Evolutionary conservation across 2,888 invertebrate genomes (phyloP), one percentile per base, ranked within the genome.

Genomic region (Caenorhabditis virilis): DNA sequence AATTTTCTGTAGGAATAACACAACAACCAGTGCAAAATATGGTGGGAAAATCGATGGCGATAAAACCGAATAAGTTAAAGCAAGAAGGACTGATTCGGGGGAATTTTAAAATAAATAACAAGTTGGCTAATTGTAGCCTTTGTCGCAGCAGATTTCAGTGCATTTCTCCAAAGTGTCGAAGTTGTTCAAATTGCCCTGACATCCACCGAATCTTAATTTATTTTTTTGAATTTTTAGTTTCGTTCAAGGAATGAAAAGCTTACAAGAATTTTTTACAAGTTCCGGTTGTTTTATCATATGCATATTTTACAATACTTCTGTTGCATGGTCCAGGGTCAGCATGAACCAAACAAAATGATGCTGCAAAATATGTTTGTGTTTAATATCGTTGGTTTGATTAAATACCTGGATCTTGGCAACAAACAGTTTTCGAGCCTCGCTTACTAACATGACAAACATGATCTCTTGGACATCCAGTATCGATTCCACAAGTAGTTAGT

Each of bases 111-210:
- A 6, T 6, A 23, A 43, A 25, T 25, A 43, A 2, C 25, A 13
- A 25, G 43, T 3, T 6, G 43, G 30, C 22, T 30, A 61, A 33
- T 64, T 46, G 49, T 69, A 73, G 52, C 70, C 71, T 50, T 80
- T 78, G 43, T 79, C 72, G 47, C 80, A 80, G 50, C 80, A 80
- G 46, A 80, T 78, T 60, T 80, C 72, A 6, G 78, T 80, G 65
- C 80, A 80, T 30, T 72, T 65, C 57, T 80, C 63, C 27, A 80
- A 42, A 4, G 69, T 66, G 20, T 72, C 69, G 46, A 78, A 78
- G 46, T 78, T 77, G 65, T 80, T 80, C 60, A 80, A 56, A 42
- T 79, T 78, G 25, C 79, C 80, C 25, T 74, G 78, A 56, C 80
- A 80, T 15, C 80, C 80, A 18, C 76, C 68, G 62, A 76, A 80